Conservation (phyloP, 2,113 vertebrate species). For the Atrichornis clamosus region DNA sequence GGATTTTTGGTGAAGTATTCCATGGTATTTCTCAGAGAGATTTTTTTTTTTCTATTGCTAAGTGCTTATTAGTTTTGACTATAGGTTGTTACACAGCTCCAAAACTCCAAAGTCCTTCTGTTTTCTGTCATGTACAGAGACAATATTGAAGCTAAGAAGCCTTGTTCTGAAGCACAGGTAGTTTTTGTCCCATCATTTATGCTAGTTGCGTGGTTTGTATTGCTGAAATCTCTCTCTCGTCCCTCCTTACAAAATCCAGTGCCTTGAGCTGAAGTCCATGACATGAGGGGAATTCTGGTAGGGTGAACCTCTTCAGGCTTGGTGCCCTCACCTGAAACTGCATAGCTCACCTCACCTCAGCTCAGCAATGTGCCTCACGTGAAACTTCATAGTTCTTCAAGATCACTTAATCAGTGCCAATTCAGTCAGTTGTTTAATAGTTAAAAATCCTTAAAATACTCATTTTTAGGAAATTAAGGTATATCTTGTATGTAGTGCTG, state of each 20-base stretch:
- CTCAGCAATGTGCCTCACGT: background rate
- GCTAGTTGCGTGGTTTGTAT: background rate
- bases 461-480: background rate
- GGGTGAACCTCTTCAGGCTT: background rate
- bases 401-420: background rate
- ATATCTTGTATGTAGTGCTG: background rate
- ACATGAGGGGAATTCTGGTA: background rate
- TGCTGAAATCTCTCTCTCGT: background rate
- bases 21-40: background rate
- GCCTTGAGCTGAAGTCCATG: background rate
- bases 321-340: background rate
- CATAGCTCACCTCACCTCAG: background rate
- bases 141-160: background rate
- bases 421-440: background rate
- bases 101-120: background rate
- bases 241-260: background rate
- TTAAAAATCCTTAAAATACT: background rate
- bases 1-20: conserved; percentile 22
- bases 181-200: background rate
- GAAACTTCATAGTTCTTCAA: background rate
- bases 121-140: background rate
- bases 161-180: background rate
- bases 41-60: background rate
- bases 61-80: background rate
- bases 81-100: background rate